phyloP scores from a whole-genome alignment of 2,113 vertebrate genomes.

The Spheniscus mendiculus region DNA sequence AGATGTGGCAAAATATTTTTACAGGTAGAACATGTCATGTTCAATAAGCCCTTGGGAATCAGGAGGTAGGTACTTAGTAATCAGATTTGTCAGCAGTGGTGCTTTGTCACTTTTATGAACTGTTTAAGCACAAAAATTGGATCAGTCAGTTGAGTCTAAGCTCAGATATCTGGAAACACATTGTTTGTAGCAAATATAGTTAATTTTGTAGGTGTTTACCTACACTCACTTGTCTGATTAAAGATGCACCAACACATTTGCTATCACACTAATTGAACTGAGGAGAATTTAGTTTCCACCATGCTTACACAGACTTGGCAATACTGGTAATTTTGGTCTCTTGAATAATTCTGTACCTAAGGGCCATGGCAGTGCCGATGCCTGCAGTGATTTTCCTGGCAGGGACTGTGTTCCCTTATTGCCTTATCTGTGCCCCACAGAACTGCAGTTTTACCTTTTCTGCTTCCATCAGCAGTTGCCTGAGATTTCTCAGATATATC shows the following conservation, averaged over 20 bases:
- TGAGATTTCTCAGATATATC: not conserved
- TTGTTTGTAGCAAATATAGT: not conserved
- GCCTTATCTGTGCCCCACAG: not conserved
- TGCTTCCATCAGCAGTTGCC: constrained; percentile 26
- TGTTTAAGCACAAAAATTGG: not conserved
- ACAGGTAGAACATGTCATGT: not conserved
- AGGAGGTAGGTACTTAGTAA: not conserved
- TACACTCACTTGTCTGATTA: not conserved
- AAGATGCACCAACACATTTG: not conserved
- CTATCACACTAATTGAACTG: not conserved
- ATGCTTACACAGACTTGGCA: not conserved
- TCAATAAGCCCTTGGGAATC: not conserved
- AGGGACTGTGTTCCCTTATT: not conserved
- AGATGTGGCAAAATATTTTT: not conserved
- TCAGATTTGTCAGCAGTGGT: not conserved
- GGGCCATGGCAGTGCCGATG: not conserved
- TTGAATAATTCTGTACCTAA: not conserved
- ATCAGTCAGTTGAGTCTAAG: not conserved
- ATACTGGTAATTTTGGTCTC: not conserved
- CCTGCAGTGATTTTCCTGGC: constrained; percentile 7
- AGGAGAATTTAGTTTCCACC: not conserved
- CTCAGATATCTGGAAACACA: not conserved
- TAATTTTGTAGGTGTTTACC: not conserved
- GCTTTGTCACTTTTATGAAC: not conserved
- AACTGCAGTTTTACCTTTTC: constrained; percentile 9